Conservation (phyloP, 2,888 invertebrate species). For the Cistogaster globosa region DNA sequence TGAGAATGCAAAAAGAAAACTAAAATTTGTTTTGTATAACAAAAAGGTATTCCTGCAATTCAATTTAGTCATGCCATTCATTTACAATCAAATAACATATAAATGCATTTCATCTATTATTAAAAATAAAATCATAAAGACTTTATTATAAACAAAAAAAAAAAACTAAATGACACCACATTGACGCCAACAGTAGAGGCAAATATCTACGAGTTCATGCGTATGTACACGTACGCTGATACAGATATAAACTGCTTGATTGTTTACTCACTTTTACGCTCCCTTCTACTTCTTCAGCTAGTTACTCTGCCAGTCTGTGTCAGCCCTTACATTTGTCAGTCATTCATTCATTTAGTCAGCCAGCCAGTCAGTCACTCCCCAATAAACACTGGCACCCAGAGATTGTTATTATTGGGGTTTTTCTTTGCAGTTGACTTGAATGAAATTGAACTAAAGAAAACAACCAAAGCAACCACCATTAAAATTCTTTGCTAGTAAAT, state of each 20-base stretch:
- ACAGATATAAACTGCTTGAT: neutral
- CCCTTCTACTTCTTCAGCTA: conserved; percentile 26
- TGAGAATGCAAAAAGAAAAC: neutral
- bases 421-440: conserved; percentile 39
- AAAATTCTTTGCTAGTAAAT: conserved; percentile 54
- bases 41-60: conserved; percentile 60
- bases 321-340: conserved; percentile 2
- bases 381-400: conserved; percentile 24
- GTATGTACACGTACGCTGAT: neutral
- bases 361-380: conserved; percentile 31
- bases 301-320: neutral
- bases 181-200: conserved; percentile 67
- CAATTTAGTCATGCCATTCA: conserved; percentile 58
- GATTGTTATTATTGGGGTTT: conserved; percentile 46
- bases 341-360: conserved; percentile 5
- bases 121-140: conserved; percentile 39
- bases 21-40: conserved; percentile 16
- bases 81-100: conserved; percentile 40
- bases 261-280: conserved; percentile 32
- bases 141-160: conserved; percentile 34
- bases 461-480: conserved; percentile 53
- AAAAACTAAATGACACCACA: conserved; percentile 55
- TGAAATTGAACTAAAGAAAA: conserved; percentile 18
- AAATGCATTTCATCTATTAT: conserved; percentile 48
- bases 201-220: conserved; percentile 10